These are phyloP conservation scores for Sus cebifrons DNA, from an alignment of 2,797 vertebrate genomes.

Conservation along the genomic window DNA sequence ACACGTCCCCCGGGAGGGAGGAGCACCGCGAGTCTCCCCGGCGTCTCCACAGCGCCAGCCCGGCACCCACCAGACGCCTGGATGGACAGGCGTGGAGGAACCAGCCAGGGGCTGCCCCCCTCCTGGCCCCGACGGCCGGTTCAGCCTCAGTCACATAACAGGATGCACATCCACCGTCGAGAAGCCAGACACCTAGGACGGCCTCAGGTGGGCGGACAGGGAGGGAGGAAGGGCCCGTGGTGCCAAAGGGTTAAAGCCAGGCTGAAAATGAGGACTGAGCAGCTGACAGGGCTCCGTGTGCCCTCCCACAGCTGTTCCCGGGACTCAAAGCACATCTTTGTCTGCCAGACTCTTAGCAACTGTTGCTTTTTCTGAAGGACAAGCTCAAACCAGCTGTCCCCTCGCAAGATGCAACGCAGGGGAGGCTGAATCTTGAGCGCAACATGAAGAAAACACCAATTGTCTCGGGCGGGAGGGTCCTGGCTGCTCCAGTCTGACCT, in stretches of 20 bases:
- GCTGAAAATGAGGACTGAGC: constrained; percentile 82
- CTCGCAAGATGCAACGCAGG: constrained; percentile 81
- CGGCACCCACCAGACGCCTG: no score
- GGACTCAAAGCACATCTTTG: constrained; percentile 91
- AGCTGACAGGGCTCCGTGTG: constrained; percentile 88
- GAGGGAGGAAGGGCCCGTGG: constrained; percentile 19
- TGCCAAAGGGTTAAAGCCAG: constrained; percentile 85
- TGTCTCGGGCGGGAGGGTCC: no score
- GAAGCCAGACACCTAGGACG: neutral
- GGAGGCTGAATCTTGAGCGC: constrained; percentile 83
- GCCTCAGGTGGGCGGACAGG: no score
- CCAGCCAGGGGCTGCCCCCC: no score
- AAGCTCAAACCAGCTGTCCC: constrained; percentile 89
- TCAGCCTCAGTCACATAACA: neutral
- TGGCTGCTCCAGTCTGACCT: no score
- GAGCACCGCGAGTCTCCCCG: neutral
- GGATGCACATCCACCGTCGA: neutral
- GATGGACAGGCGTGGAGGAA: no score
- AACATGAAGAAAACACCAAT: neutral
- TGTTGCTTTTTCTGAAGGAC: constrained; percentile 87
- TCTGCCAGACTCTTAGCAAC: constrained; percentile 90
- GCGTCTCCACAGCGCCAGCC: no score
- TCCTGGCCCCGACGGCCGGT: neutral
- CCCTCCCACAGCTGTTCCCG: constrained; percentile 89
- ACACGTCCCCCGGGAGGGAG: neutral